phyloP scores from a whole-genome alignment of 2,113 vertebrate species.

The Archocentrus centrarchus region DNA sequence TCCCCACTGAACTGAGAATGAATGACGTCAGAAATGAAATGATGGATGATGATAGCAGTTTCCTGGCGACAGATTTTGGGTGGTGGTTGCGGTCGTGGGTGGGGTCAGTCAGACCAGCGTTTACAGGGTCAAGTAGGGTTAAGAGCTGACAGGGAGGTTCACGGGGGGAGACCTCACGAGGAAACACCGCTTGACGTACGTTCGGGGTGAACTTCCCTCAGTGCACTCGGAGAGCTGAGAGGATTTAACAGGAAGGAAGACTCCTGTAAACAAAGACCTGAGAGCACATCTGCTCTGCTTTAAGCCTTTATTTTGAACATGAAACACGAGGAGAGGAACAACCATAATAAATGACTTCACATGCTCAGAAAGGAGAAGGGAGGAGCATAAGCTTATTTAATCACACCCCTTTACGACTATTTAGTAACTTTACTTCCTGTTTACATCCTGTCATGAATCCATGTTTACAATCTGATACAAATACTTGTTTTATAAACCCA shows the following conservation, averaged over 20 bases:
- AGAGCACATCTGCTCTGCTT: background rate
- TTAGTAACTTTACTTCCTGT: too few relatives aligned
- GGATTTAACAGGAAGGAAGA: conserved; percentile 51
- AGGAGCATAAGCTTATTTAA: too few relatives aligned
- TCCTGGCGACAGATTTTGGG: conserved; percentile 66
- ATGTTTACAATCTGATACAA: too few relatives aligned
- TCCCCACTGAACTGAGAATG: background rate
- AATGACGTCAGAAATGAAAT: conserved; percentile 22
- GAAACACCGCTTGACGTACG: conserved; percentile 56
- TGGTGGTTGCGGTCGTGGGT: conserved; percentile 35
- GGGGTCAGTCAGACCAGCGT: conserved; percentile 48
- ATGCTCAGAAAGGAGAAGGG: too few relatives aligned
- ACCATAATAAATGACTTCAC: too few relatives aligned
- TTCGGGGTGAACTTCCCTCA: conserved; percentile 41
- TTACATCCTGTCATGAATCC: too few relatives aligned
- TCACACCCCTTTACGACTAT: too few relatives aligned
- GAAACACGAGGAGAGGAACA: background rate
- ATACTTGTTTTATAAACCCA: too few relatives aligned
- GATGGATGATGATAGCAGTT: conserved; percentile 58
- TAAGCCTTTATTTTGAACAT: background rate
- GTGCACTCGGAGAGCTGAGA: background rate
- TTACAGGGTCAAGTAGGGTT: conserved; percentile 51
- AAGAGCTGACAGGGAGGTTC: conserved; percentile 38
- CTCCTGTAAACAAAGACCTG: conserved; percentile 12
- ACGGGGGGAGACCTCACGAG: conserved; percentile 41